Conservation (phyloP, 53 echinoderm and acorn worm species). For the Pentamera pediparva region DNA sequence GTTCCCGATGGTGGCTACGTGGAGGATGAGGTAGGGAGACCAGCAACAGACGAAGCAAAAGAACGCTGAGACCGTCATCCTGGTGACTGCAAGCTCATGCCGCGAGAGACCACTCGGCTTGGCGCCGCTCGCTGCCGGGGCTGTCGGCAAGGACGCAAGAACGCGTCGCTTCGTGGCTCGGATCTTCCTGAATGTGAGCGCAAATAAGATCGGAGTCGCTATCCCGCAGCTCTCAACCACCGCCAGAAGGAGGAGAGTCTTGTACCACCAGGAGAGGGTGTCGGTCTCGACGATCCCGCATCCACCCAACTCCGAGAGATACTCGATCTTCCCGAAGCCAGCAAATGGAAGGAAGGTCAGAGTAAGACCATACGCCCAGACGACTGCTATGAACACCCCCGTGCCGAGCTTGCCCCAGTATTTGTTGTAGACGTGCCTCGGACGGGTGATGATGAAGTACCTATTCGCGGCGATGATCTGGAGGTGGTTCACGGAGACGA, state of each 20-base stretch:
- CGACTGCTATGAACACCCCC: not conserved
- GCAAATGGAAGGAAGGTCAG: constrained; percentile 3
- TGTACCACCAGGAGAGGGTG: constrained; percentile 14
- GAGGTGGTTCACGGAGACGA: constrained; percentile 5
- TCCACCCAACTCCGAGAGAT: constrained; percentile 16
- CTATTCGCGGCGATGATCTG: constrained; percentile 23
- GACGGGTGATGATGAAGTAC: constrained; percentile 25
- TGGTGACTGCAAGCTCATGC: not conserved
- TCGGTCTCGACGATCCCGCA: constrained; percentile 14
- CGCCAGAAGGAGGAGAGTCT: not conserved
- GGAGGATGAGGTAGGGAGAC: not conserved
- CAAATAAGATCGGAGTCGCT: not conserved
- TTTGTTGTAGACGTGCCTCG: constrained; percentile 3
- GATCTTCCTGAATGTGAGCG: not conserved
- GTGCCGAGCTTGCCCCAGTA: constrained; percentile 14
- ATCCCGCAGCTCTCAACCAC: not conserved
- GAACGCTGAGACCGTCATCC: not conserved
- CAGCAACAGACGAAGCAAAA: not conserved
- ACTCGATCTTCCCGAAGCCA: constrained; percentile 23
- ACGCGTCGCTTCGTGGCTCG: too few species aligned
- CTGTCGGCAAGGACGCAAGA: not conserved
- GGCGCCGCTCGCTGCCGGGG: not conserved
- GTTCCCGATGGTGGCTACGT: not conserved
- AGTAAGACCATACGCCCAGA: not conserved
- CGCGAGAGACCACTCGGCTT: not conserved